Percentiles rank a stretch among this genome's conserved stretches.
phyloP scores from a whole-genome alignment of 1,140 invertebrate species.

The Plectus sambesii region DNA sequence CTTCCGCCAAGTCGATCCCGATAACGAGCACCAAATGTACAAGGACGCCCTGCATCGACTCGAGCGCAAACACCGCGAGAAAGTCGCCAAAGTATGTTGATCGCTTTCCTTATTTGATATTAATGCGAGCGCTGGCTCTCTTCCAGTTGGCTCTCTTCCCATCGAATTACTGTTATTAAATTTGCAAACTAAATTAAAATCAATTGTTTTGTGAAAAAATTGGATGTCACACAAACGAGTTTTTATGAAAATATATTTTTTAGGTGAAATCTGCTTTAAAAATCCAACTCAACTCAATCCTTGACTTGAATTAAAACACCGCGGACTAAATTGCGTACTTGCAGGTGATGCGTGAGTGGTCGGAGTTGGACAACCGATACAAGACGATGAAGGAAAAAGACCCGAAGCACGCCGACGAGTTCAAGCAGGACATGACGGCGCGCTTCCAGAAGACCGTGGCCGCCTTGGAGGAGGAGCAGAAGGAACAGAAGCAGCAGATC shows the following conservation, averaged over 20 bases:
- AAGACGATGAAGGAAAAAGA: conserved; percentile 84
- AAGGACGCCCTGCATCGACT: conserved; percentile 74
- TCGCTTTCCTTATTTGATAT: too few relatives aligned
- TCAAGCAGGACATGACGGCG: conserved; percentile 84
- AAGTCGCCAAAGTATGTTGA: conserved; percentile 62
- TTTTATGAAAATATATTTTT: too few relatives aligned
- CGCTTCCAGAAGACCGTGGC: conserved; percentile 82
- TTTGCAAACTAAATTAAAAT: too few relatives aligned
- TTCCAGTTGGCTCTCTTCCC: too few relatives aligned
- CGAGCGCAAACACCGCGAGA: conserved; percentile 80
- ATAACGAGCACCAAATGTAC: conserved; percentile 84
- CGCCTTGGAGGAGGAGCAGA: conserved; percentile 83
- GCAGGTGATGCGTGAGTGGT: conserved; percentile 97
- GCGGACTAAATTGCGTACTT: conserved; percentile 6
- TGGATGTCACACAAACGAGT: too few relatives aligned
- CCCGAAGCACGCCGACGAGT: conserved; percentile 72
- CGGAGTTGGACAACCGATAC: conserved; percentile 85
- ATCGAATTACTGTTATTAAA: too few relatives aligned
- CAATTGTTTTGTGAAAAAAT: too few relatives aligned
- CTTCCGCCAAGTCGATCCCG: conserved; percentile 82
- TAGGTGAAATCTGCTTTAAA: too few relatives aligned
- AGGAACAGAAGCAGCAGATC: conserved; percentile 84
- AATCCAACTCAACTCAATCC: too few relatives aligned
- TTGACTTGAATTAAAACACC: too few relatives aligned
- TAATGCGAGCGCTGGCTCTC: too few relatives aligned